Evolutionary conservation across 2,888 invertebrate genomes (phyloP).

Genomic region (Dasysyrphus tricinctus): DNA sequence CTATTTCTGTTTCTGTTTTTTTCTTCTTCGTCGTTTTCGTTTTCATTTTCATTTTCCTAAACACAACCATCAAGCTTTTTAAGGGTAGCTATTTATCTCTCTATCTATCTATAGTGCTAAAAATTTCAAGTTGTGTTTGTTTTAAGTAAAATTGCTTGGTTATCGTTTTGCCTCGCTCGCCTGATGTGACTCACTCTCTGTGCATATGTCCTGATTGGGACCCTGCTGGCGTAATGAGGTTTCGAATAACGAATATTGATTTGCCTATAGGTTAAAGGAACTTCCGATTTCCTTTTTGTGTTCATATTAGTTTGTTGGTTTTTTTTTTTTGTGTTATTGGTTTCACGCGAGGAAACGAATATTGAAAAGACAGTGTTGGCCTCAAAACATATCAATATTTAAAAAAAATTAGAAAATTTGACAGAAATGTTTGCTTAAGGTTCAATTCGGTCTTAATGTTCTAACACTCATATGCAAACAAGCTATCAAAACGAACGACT

Average conservation of each 20-base stretch:
- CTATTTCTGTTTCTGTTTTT: background rate
- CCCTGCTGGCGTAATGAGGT: slow-evolving; percentile 39
- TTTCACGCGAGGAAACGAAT: background rate
- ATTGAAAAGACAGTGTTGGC: background rate
- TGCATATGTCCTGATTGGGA: background rate
- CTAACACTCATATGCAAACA: too few species aligned
- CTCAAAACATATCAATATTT: too few species aligned
- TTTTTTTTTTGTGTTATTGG: background rate
- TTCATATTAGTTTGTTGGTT: slow-evolving; percentile 5
- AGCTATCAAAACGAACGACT: too few species aligned
- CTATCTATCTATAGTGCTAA: background rate
- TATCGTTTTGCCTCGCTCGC: slow-evolving; percentile 40
- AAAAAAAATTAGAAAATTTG: too few species aligned
- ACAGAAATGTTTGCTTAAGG: too few species aligned
- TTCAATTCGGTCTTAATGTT: too few species aligned
- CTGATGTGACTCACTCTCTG: background rate
- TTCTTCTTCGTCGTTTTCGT: slow-evolving; percentile 5
- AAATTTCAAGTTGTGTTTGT: slow-evolving; percentile 27
- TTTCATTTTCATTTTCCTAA: background rate
- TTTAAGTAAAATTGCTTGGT: slow-evolving; percentile 62
- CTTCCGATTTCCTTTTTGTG: slow-evolving; percentile 34
- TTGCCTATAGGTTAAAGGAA: slow-evolving; percentile 44
- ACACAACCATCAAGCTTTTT: slow-evolving; percentile 7
- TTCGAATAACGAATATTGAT: slow-evolving; percentile 65
- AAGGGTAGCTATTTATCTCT: background rate